These are phyloP conservation scores for Drosophila arawakana DNA, from an alignment of 1,140 invertebrate genomes.

Conservation along the genomic window DNA sequence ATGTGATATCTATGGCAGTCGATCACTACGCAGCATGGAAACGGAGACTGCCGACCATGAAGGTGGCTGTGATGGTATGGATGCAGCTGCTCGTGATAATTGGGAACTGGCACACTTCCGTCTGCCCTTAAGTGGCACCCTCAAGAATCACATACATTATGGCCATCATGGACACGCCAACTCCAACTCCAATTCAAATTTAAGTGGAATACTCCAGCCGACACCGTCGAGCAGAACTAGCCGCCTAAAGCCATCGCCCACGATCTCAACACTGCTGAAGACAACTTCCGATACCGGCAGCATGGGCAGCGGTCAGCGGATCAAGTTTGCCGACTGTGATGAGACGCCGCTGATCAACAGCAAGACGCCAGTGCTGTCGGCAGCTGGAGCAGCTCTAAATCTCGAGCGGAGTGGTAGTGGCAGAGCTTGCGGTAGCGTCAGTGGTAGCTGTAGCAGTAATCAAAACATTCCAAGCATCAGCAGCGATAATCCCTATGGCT, in stretches of 20 bases:
- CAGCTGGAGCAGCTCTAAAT: slow-evolving; percentile 11
- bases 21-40: slow-evolving; percentile 61
- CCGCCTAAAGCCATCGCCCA: slow-evolving; percentile 70
- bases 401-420: slow-evolving; percentile 52
- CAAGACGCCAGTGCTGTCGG: slow-evolving; percentile 12
- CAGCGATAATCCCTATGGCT: slow-evolving; percentile 56
- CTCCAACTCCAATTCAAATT: slow-evolving; percentile 74
- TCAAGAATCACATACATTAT: slow-evolving; percentile 66
- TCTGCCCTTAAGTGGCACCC: slow-evolving; percentile 71
- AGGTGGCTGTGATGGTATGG: slow-evolving; percentile 2
- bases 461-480: slow-evolving; percentile 63
- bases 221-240: slow-evolving; percentile 19
- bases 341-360: slow-evolving; percentile 50
- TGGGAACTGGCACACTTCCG: slow-evolving; percentile 79
- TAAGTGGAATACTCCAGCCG: slow-evolving; percentile 74
- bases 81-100: slow-evolving; percentile 33
- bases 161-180: slow-evolving; percentile 47
- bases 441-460: slow-evolving; percentile 37
- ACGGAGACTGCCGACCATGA: slow-evolving; percentile 5
- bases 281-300: slow-evolving; percentile 57
- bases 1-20: slow-evolving; percentile 70
- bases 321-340: slow-evolving; percentile 67
- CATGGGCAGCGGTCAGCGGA: slow-evolving; percentile 60
- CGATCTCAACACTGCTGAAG: slow-evolving; percentile 75
- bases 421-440: neutral